Percentiles rank a stretch among this genome's conserved stretches.
These are phyloP conservation scores for Phylloscopus whistleri DNA, from an alignment of 2,113 vertebrate genomes.

Conservation along the genomic window DNA sequence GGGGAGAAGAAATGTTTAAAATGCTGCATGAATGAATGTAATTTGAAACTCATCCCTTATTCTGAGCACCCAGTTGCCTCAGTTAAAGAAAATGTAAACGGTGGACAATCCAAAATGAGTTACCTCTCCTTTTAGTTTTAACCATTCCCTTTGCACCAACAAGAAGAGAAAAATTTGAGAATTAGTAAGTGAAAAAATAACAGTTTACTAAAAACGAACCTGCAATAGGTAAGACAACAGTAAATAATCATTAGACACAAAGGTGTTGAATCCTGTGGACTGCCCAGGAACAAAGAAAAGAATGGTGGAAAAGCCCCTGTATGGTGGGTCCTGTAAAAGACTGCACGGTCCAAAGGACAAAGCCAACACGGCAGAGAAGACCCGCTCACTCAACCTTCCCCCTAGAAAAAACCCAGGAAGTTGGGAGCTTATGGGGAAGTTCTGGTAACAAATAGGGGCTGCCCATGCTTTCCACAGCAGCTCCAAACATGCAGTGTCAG, in stretches of 20 bases:
- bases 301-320: background rate
- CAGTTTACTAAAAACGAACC: background rate
- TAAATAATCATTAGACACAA: background rate
- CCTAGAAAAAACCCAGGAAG: background rate
- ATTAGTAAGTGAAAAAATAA: background rate
- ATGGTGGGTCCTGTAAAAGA: fast-evolving
- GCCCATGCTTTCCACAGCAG: background rate
- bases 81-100: background rate
- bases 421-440: fast-evolving
- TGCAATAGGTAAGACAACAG: background rate
- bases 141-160: background rate
- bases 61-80: background rate
- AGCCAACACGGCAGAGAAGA: fast-evolving
- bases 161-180: background rate
- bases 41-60: background rate
- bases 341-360: background rate
- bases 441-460: background rate
- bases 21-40: background rate
- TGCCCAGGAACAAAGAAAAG: background rate
- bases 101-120: background rate
- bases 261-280: background rate
- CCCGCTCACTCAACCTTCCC: fast-evolving
- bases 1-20: background rate
- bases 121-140: background rate
- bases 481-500: fast-evolving